Conservation (phyloP, 2,888 invertebrate genomes). For the Lissonota sp. region DNA sequence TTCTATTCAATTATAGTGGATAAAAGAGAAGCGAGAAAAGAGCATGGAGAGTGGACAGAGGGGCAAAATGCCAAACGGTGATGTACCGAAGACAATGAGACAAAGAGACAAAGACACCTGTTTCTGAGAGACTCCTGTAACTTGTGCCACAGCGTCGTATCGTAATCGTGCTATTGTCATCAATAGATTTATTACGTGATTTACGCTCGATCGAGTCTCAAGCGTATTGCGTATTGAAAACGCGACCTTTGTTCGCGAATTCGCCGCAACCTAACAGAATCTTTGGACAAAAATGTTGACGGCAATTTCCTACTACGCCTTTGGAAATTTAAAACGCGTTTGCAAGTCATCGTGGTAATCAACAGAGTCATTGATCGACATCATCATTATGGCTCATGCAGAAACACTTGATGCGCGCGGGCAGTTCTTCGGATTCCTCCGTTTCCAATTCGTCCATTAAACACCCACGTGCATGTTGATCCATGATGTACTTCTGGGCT, state of each 20-base stretch:
- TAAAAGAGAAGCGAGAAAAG: slow-evolving; percentile 16
- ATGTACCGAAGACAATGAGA: slow-evolving; percentile 64
- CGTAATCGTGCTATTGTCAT: slow-evolving; percentile 18
- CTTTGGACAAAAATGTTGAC: no score
- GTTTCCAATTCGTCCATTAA: not conserved
- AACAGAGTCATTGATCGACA: no score
- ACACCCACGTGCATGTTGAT: slow-evolving; percentile 16
- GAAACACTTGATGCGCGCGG: no score
- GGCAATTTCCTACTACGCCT: no score
- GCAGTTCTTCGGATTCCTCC: not conserved
- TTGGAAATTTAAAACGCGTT: not conserved
- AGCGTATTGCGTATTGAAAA: not conserved
- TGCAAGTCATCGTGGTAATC: not conserved
- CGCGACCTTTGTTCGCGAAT: not conserved
- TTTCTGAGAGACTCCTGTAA: slow-evolving; percentile 40
- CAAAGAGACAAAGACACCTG: slow-evolving; percentile 74
- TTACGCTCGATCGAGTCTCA: not conserved
- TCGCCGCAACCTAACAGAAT: no score
- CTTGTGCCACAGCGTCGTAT: slow-evolving; percentile 41
- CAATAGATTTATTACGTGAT: not conserved
- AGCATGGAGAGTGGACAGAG: slow-evolving; percentile 5
- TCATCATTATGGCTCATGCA: no score
- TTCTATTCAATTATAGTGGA: slow-evolving; percentile 46
- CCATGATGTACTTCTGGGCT: slow-evolving; percentile 34
- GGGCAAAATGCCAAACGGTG: slow-evolving; percentile 30